phyloP scores from a whole-genome alignment of 2,797 vertebrate genomes.

The Onychomys arenicola region DNA sequence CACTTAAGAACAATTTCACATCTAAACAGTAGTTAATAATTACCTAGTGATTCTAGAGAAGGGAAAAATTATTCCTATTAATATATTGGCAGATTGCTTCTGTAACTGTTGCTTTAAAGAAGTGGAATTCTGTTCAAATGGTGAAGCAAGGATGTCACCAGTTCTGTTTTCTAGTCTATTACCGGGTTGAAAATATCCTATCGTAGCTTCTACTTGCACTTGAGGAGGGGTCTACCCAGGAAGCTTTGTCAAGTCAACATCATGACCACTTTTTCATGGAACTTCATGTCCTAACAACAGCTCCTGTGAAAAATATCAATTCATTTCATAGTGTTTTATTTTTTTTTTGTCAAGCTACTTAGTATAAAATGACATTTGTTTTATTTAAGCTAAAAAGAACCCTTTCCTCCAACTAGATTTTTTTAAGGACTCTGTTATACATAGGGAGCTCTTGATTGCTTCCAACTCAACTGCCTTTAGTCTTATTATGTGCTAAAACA shows the following conservation, averaged over 20 bases:
- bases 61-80: background rate
- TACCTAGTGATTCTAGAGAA: background rate
- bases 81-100: background rate
- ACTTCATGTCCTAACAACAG: background rate
- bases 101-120: background rate
- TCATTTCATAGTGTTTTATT: background rate
- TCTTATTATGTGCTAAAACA: background rate
- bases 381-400: background rate
- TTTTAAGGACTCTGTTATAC: background rate
- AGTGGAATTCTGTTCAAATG: background rate
- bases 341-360: background rate
- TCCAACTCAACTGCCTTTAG: background rate
- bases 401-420: background rate
- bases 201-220: background rate
- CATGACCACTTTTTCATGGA: background rate
- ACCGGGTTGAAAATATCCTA: background rate
- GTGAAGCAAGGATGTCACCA: background rate
- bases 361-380: background rate
- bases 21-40: background rate
- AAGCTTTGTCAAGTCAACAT: background rate
- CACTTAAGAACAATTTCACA: background rate
- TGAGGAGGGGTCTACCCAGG: background rate
- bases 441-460: background rate
- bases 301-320: background rate
- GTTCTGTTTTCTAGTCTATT: background rate